Base-by-base conservation (phyloP, 2,113 vertebrate species). In the Lathamus discolor region DNA sequence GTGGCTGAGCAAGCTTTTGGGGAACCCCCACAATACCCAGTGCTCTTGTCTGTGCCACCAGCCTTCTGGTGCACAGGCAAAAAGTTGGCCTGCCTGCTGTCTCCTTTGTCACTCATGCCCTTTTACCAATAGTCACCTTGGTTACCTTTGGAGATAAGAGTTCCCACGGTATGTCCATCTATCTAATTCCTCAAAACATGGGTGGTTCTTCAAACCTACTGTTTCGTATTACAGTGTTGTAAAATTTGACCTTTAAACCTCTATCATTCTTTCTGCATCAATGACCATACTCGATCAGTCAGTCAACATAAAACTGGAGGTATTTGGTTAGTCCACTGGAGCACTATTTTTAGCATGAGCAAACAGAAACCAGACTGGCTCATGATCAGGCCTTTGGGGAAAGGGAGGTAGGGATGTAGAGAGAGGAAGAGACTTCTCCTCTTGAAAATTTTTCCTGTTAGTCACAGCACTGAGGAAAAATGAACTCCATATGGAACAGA, bases 371-470 rank as follows among this genome's bases (percentile, higher is more conserved):
- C 73, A 94, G 92, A 90, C 90, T 81, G 83, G 75, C 86, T 86
- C 24, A 90, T 78, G 90, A 86, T 88, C 55, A 49, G 43, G 15
- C 89, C 88, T 78, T 88, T 88, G 85, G 90, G 93, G 72, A 95
- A 89, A 92, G 0, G 3, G 93, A 95, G 93, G 87, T 80, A 86
- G 63, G 46, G 92, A 94, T 83, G 85, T 87, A 91, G 89, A 86
- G 41, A 93, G 81, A 87, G 81, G 91, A 95, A 96, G 89, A 96
- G 77, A 80, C 85, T 90, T 93, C 93, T 87, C n/a, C 29, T 90
- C 75, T 91, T 90, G 93, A 94, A 96, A 76, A 92, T 96, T 96
- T 96, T 96, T 93, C 94, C 90, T 95, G 88, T 96, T 95, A 97
- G 92, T 96, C 96, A 96, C 74, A 95, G 92, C 23, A 57, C 68